phyloP scores from a whole-genome alignment of 2,888 invertebrate genomes.

The Ischnus inquisitorius region DNA sequence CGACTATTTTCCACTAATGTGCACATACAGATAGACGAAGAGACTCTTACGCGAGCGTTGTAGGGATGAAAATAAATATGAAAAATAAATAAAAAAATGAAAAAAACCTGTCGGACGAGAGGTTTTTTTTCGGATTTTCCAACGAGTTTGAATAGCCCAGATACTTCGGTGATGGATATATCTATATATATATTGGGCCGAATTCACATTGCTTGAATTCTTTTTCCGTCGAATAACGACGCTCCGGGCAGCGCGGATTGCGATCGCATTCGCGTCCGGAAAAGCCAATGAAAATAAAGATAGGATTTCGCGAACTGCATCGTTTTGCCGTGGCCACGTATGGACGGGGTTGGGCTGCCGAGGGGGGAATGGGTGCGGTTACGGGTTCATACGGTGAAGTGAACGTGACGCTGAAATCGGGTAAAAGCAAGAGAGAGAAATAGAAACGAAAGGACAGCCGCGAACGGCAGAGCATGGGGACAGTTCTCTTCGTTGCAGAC shows the following conservation, averaged over 20 bases:
- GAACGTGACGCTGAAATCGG: slow-evolving; percentile 61
- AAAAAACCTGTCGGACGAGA: slow-evolving; percentile 36
- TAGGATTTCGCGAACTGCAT: slow-evolving; percentile 59
- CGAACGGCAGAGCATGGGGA: slow-evolving; percentile 13
- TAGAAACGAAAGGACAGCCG: slow-evolving; percentile 33
- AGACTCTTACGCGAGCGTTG: slow-evolving; percentile 21
- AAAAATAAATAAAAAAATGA: background rate
- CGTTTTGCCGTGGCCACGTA: slow-evolving; percentile 61
- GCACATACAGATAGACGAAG: background rate
- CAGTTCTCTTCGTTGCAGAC: slow-evolving; percentile 64
- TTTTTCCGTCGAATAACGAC: slow-evolving; percentile 54
- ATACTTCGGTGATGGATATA: slow-evolving; percentile 19
- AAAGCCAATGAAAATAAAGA: slow-evolving; percentile 70
- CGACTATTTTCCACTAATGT: slow-evolving; percentile 51
- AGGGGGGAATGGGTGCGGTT: slow-evolving; percentile 45
- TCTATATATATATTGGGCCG: slow-evolving; percentile 48
- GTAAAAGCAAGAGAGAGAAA: slow-evolving; percentile 55
- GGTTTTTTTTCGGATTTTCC: slow-evolving; percentile 49
- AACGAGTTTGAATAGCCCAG: slow-evolving; percentile 47
- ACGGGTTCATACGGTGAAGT: slow-evolving; percentile 51
- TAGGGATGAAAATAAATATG: slow-evolving; percentile 35
- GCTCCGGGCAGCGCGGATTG: slow-evolving; percentile 42
- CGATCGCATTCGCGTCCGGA: slow-evolving; percentile 62
- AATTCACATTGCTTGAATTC: slow-evolving; percentile 45
- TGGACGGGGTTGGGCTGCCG: slow-evolving; percentile 39